Evolutionary conservation across 1,140 invertebrate genomes (phyloP), one percentile per base, ranked within the genome.

Genomic region (Cotesia vestalis): DNA sequence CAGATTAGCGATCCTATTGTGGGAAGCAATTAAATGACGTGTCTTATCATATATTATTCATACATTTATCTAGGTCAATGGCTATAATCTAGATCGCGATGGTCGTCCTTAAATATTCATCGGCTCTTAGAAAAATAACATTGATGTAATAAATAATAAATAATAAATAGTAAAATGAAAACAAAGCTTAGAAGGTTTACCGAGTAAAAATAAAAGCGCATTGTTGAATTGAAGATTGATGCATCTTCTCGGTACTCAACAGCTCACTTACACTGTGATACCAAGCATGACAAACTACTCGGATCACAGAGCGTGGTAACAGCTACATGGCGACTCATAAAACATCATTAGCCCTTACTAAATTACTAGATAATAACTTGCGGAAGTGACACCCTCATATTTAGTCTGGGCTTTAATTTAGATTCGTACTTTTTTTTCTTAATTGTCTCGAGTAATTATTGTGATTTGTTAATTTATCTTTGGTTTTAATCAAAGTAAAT

Each of bases 261-360:
- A 46, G 5, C 40, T 46, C 40, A 82, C 79, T 86, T 85, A 85
- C 78, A 74, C 74, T 74, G 77, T 78, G 77, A 84, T 83, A 72
- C 80, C 81, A 78, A 86, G 83, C 85, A 86, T 84, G 77, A 83
- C 85, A 79, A 85, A 84, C 82, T 85, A 85, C 81, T 79, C 79
- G 80, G 81, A 83, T 87, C 80, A 79, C 79, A 78, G 79, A 87
- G 81, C 85, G 85, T 86, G 84, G 85, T 86, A 87, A 87, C 85
- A 85, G 85, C 85, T 87, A 85, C 46, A 73, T 69, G 75, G 73
- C 27, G 78, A 80, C 80, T 80, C 76, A 38, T 62, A 64, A 62
- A 73, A 73, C 78, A 71, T 74, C 74, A 76, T 79, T 79, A 78
- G 66, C 69, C 73, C 52, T 40, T 55, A 57, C 46, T 57, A 73